Evolutionary conservation across 2,797 vertebrate genomes (phyloP).

Genomic region (Galagoides demidoff): DNA sequence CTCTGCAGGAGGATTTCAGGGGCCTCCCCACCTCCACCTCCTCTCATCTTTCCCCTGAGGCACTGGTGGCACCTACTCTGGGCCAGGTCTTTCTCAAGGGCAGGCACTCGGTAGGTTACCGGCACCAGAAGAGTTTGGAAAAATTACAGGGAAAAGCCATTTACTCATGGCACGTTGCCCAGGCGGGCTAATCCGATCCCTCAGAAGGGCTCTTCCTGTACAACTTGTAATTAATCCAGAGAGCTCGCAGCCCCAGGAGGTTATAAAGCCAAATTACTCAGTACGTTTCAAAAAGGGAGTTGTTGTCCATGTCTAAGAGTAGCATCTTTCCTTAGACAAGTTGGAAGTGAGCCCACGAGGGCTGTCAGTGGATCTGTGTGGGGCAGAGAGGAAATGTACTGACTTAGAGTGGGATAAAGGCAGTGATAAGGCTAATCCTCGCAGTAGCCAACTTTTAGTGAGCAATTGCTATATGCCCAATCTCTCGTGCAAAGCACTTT

Average conservation of each 20-base stretch:
- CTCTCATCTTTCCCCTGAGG: rapidly evolving
- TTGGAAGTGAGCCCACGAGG: not conserved
- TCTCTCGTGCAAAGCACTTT: not conserved
- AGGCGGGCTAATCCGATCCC: slow-evolving; percentile 45
- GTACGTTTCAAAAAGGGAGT: slow-evolving; percentile 25
- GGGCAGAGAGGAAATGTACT: not conserved
- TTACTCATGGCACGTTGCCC: slow-evolving; percentile 64
- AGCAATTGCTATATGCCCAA: not conserved
- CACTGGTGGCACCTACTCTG: not conserved
- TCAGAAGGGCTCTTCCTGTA: slow-evolving; percentile 58
- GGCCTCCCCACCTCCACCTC: not conserved
- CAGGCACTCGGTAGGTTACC: not conserved
- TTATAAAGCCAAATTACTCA: slow-evolving; percentile 28
- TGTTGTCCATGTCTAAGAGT: not conserved
- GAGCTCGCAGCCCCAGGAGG: not conserved
- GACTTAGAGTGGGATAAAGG: not conserved
- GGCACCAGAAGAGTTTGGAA: slow-evolving; percentile 24
- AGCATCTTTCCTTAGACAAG: not conserved
- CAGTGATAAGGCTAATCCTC: not conserved
- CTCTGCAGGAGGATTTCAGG: not conserved
- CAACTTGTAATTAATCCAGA: slow-evolving; percentile 62
- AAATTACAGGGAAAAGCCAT: slow-evolving; percentile 67
- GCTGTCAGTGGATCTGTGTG: not conserved
- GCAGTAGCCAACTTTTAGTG: not conserved
- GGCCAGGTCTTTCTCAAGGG: not conserved